A percentile compares a stretch with the other conserved stretches of the same genome.
Evolutionary conservation across 2,113 vertebrate genomes (phyloP).

Genomic region (Dromaius novaehollandiae): DNA sequence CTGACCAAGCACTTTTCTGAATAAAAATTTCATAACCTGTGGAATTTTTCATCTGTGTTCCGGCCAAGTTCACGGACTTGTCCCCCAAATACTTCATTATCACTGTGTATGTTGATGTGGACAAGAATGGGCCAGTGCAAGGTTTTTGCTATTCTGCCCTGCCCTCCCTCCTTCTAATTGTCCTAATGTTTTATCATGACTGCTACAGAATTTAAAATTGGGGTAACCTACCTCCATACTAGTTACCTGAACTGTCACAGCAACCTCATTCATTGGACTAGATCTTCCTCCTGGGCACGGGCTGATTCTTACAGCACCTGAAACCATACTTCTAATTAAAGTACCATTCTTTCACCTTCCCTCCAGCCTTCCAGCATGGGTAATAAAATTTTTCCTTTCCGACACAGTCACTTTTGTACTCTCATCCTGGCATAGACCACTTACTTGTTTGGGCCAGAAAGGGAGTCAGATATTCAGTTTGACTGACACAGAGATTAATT

Average conservation of each 20-base stretch:
- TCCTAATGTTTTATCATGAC: background rate
- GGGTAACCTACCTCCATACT: rapidly evolving
- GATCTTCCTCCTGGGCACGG: background rate
- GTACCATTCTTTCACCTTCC: background rate
- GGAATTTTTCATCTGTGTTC: background rate
- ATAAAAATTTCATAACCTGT: background rate
- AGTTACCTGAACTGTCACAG: background rate
- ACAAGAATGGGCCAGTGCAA: background rate
- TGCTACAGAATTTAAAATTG: background rate
- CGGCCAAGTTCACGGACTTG: background rate
- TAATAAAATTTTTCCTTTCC: background rate
- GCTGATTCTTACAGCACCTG: background rate
- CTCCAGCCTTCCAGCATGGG: background rate
- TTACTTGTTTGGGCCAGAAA: background rate
- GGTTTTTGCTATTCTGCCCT: background rate
- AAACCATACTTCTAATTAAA: background rate
- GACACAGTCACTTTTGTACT: background rate
- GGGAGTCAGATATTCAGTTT: rapidly evolving
- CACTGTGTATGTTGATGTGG: rapidly evolving
- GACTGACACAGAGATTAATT: background rate
- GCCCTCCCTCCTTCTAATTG: rapidly evolving
- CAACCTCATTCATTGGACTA: background rate
- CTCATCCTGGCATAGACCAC: background rate
- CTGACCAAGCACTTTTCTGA: background rate
- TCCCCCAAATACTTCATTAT: background rate